Conservation (phyloP, 1,140 invertebrate genomes). For the Drosophila pandora region DNA sequence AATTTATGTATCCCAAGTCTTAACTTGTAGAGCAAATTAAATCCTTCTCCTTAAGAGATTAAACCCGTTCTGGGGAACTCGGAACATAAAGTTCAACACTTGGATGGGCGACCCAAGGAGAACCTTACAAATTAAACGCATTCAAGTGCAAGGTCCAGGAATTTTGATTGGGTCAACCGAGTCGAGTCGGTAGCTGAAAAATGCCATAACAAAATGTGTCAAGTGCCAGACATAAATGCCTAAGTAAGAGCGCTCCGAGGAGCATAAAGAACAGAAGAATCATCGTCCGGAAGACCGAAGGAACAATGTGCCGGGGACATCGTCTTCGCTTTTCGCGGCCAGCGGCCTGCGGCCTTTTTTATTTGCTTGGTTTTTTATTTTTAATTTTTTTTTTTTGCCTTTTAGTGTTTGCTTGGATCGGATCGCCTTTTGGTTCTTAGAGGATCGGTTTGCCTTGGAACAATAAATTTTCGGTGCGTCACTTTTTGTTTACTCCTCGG, state of each 20-base stretch:
- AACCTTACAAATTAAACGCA: slow-evolving; percentile 80
- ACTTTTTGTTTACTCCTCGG: slow-evolving; percentile 54
- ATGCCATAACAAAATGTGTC: slow-evolving; percentile 82
- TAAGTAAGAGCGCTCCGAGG: slow-evolving; percentile 61
- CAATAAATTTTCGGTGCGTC: slow-evolving; percentile 82
- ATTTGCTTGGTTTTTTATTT: not conserved
- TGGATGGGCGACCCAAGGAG: slow-evolving; percentile 22
- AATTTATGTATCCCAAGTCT: not conserved
- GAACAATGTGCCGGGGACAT: slow-evolving; percentile 19
- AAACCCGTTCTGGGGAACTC: slow-evolving; percentile 10
- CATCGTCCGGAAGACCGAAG: slow-evolving; percentile 8
- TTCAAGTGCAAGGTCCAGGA: slow-evolving; percentile 77
- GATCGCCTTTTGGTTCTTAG: slow-evolving; percentile 35
- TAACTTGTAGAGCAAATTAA: not conserved
- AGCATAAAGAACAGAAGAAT: slow-evolving; percentile 17
- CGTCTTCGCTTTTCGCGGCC: slow-evolving; percentile 7
- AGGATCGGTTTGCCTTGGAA: slow-evolving; percentile 53
- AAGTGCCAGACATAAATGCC: slow-evolving; percentile 82
- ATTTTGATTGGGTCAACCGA: slow-evolving; percentile 81
- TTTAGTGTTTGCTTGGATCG: slow-evolving; percentile 63
- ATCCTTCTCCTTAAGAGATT: not conserved
- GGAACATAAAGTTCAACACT: slow-evolving; percentile 61
- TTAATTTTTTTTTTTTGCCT: slow-evolving; percentile 35
- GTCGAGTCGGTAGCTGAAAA: slow-evolving; percentile 68
- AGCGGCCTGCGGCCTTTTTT: slow-evolving; percentile 57